Percentiles rank a stretch among this genome's conserved stretches.
These are phyloP conservation scores for Scomber scombrus DNA, from an alignment of 2,113 vertebrate genomes.

Conservation along the genomic window DNA sequence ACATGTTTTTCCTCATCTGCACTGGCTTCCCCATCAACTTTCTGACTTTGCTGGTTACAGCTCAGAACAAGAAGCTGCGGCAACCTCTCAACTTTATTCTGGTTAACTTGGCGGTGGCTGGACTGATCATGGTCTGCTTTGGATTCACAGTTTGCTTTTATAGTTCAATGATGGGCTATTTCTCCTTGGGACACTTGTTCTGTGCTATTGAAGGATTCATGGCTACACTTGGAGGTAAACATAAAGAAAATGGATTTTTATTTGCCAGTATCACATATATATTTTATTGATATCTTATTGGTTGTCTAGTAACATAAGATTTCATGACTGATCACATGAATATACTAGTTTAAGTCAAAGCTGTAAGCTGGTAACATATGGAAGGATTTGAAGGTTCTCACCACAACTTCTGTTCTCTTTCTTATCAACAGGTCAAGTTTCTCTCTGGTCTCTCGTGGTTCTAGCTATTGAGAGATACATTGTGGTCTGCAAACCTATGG, in stretches of 20 bases:
- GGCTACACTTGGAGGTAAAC: slow-evolving; percentile 84
- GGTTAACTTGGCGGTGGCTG: slow-evolving; percentile 85
- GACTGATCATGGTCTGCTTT: slow-evolving; percentile 84
- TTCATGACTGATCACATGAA: too few species aligned
- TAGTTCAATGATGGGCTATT: slow-evolving; percentile 80
- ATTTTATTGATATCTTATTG: too few species aligned
- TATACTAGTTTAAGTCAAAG: too few species aligned
- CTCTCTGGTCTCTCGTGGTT: slow-evolving; percentile 88
- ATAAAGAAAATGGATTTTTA: too few species aligned
- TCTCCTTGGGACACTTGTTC: slow-evolving; percentile 69
- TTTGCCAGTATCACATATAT: too few species aligned
- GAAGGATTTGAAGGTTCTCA: too few species aligned
- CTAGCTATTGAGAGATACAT: slow-evolving; percentile 88
- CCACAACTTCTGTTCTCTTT: too few species aligned
- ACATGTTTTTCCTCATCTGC: slow-evolving; percentile 86
- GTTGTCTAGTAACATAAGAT: too few species aligned
- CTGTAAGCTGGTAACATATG: too few species aligned
- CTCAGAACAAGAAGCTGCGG: slow-evolving; percentile 89
- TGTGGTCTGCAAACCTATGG: slow-evolving; percentile 88
- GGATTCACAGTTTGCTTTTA: slow-evolving; percentile 84
- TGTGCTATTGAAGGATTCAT: slow-evolving; percentile 86
- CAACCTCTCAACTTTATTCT: slow-evolving; percentile 89
- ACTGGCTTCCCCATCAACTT: slow-evolving; percentile 86
- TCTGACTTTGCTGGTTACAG: slow-evolving; percentile 86
- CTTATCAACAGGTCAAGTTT: slow-evolving; percentile 76